phyloP scores from a whole-genome alignment of 2,797 vertebrate genomes.

The Pipistrellus nathusii region DNA sequence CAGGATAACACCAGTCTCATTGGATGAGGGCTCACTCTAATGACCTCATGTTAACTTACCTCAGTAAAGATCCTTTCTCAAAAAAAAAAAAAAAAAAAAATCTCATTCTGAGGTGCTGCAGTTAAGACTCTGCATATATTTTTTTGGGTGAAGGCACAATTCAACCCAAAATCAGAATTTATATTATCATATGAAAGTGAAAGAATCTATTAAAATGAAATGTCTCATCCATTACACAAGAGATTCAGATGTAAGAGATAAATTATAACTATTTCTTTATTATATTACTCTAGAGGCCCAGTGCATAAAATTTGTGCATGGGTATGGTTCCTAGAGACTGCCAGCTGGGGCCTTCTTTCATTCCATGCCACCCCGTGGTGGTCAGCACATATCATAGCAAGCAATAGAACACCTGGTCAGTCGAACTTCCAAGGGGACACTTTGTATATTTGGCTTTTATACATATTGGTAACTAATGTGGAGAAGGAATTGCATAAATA shows the following conservation, averaged over 20 bases:
- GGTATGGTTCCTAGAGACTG: too few relatives aligned
- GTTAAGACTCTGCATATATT: not conserved
- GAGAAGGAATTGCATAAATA: not conserved
- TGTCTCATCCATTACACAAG: not conserved
- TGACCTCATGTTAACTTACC: not conserved
- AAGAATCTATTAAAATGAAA: not conserved
- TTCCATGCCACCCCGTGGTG: too few relatives aligned
- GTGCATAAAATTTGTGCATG: too few relatives aligned
- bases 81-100: not conserved
- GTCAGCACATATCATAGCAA: too few relatives aligned
- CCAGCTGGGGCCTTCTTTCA: too few relatives aligned
- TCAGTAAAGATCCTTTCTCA: not conserved
- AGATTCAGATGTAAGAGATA: not conserved
- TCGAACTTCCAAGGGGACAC: too few relatives aligned
- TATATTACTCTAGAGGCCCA: not conserved
- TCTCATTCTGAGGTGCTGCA: not conserved
- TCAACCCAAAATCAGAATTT: not conserved
- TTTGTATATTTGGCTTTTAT: too few relatives aligned
- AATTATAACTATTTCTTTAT: not conserved
- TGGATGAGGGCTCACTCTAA: not conserved
- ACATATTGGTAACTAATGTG: not conserved
- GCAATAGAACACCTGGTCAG: too few relatives aligned
- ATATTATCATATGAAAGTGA: conserved; percentile 30
- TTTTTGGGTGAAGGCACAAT: not conserved
- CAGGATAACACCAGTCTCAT: not conserved